A percentile compares a stretch with the other conserved stretches of the same genome.
Conservation (phyloP, 1,140 invertebrate genomes). For the Tribolium castaneum region DNA sequence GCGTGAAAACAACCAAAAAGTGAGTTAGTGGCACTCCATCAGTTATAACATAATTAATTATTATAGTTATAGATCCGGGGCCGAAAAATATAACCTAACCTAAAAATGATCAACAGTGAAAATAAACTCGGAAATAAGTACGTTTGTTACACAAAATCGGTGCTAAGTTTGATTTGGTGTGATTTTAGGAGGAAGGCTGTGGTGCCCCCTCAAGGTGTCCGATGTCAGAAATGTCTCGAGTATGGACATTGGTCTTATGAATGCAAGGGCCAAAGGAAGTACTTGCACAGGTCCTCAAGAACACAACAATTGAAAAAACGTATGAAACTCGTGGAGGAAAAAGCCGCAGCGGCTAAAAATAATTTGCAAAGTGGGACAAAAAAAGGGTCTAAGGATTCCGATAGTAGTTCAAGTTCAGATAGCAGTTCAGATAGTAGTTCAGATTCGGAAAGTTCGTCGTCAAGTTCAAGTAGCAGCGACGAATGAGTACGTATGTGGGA, state of each 20-base stretch:
- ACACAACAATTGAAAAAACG: slow-evolving; percentile 84
- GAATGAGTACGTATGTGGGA: background rate
- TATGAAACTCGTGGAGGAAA: slow-evolving; percentile 69
- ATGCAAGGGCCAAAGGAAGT: slow-evolving; percentile 91
- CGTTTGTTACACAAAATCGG: background rate
- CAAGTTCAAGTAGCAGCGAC: background rate
- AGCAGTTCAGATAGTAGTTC: slow-evolving; percentile 25
- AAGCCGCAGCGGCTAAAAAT: slow-evolving; percentile 48
- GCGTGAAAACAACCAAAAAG: too few species aligned
- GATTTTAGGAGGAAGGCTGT: background rate
- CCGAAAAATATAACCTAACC: too few species aligned
- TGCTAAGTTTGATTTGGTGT: background rate
- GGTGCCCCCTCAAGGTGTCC: slow-evolving; percentile 68
- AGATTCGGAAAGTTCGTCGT: slow-evolving; percentile 22
- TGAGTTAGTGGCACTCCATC: too few species aligned
- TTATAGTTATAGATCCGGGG: too few species aligned
- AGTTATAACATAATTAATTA: too few species aligned
- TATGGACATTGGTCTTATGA: slow-evolving; percentile 94
- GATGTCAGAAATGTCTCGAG: slow-evolving; percentile 92
- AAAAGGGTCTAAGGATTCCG: slow-evolving; percentile 16
- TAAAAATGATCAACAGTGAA: slow-evolving; percentile 16
- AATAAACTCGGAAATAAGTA: slow-evolving; percentile 19
- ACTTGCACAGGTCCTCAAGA: slow-evolving; percentile 82
- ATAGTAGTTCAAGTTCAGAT: slow-evolving; percentile 40
- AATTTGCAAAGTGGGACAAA: slow-evolving; percentile 30